Evolutionary conservation across 2,113 vertebrate species (phyloP), one percentile per base, ranked within the genome.

Genomic region (Furnarius figulus): DNA sequence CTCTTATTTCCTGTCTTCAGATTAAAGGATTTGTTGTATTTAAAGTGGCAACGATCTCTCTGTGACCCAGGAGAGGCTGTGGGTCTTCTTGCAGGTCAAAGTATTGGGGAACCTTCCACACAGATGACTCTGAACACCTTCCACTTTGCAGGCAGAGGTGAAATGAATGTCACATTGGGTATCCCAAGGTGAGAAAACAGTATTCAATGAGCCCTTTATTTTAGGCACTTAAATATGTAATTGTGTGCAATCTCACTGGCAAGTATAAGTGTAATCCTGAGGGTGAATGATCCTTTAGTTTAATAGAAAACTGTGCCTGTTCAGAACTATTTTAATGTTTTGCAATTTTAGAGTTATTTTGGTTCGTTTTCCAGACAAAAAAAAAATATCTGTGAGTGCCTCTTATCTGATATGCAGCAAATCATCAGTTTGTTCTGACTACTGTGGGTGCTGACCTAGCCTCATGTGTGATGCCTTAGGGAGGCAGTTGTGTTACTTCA

Each of bases 71-170:
- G 99, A 4, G 99, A 99, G 91, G 99, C 99, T 1, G 99, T 99
- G 86, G 99, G 99, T 27, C 98, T 99, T 52, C 98, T 99, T 91
- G 99, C 99, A 2, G 99, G 99, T 85, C 99, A 99, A 98, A 99
- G 99, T 94, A 99, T 99, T 12, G 99, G 99, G 2, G 99, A 99
- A 31, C 99, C 99, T 42, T 99, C 99, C 92, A 99, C 99, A 14
- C 99, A 99, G 98, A 99, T 99, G 99, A 99, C 99, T 49, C 98
- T 99, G 62, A 99, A 99, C 98, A 99, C 99, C 67, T 99, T 99
- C 95, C 99, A 99, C 97, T 99, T 99, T 42, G 99, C 99, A 3
- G 99, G 99, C 96, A 99, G 99, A 98, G 99, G 99, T 94, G 99
- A 99, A 98, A 99, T 99, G 99, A 99, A 99, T 22, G 99, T 99